Base-by-base conservation (phyloP, 2,113 vertebrate genomes). In the Epinephelus lanceolatus region DNA sequence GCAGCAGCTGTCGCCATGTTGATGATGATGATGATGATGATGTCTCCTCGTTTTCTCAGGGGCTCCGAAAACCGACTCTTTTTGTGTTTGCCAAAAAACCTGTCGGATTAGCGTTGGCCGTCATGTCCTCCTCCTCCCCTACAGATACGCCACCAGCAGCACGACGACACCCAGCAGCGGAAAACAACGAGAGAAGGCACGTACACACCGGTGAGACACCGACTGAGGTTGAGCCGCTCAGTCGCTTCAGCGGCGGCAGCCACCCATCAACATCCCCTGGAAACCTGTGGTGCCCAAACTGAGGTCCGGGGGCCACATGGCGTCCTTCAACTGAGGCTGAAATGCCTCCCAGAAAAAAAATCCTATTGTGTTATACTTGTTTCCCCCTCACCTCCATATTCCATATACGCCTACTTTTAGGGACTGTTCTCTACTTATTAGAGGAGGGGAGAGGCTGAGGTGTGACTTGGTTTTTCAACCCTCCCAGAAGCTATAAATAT, bases 1-100 rank as follows among this genome's bases (percentile, higher is more conserved):
- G 86, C 63, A 47, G 89, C 86, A 68, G 88, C 86, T 88, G 92
- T 92, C 95, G 95, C 95, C 94, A 96, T 96, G 92, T 95, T 94
- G 93, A 83, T 71, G 89, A 85, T 61, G 90, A 27, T 27, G 90
- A 27, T 27, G 27, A 30, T 30, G 30, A 30, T 30, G 30, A 30
- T 30, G 30, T 76, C 82, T 92, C 85, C 60, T 81, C 53, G 51
- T 53, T 27, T 62, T 84, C 86, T 84, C 84, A 81, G 67, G 5
- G 55, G 72, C 62, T 73, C 71, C 55, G 17, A 49, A 13, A 71
- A 71, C 0, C 49, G 68, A 78, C 75, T 52, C 13, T n/a, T 21
- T 33, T 33, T 49, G 11, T n/a, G 69, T 21, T 59, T 17, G 2
- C 9, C 15, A 23, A 37, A n/a, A 9, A 33, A 56, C 47, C 30